A percentile compares a stretch with the other conserved stretches of the same genome.
These are phyloP conservation scores for Sciaenops ocellatus DNA, from an alignment of 2,797 vertebrate species.

Conservation along the genomic window DNA sequence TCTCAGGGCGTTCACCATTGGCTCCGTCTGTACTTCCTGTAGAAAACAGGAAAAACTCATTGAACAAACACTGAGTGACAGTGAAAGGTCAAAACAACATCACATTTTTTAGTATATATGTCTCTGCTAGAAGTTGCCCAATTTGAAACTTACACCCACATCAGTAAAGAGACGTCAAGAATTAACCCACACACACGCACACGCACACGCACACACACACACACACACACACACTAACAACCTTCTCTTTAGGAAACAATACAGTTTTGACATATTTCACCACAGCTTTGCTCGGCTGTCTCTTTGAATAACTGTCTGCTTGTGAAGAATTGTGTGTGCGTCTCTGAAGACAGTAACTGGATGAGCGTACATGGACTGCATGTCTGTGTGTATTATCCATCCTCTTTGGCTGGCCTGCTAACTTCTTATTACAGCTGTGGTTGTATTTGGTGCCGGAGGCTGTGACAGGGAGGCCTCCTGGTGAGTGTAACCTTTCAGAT, in stretches of 20 bases:
- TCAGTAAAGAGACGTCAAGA: conserved; percentile 17
- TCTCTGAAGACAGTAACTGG: neutral
- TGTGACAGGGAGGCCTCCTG: conserved; percentile 46
- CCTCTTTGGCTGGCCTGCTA: conserved; percentile 10
- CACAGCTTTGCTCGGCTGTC: conserved; percentile 53
- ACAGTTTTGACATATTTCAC: conserved; percentile 39
- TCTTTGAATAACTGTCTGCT: conserved; percentile 40
- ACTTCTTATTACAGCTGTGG: conserved; percentile 3
- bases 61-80: conserved; percentile 14
- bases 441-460: conserved; percentile 10
- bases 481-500: conserved; percentile 54
- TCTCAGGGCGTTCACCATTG: conserved; percentile 81
- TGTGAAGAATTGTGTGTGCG: neutral
- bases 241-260: conserved; percentile 32
- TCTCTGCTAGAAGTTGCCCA: conserved; percentile 20
- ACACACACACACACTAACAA: neutral
- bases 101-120: neutral
- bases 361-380: neutral
- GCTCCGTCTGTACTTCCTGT: conserved; percentile 85
- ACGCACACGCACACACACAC: too few relatives aligned
- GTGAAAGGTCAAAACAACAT: neutral
- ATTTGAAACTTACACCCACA: conserved; percentile 11
- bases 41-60: conserved; percentile 27
- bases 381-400: conserved; percentile 27
- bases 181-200: neutral